These are phyloP conservation scores for Pinctada fucata DNA, from an alignment of 2,888 invertebrate species.

Conservation along the genomic window DNA sequence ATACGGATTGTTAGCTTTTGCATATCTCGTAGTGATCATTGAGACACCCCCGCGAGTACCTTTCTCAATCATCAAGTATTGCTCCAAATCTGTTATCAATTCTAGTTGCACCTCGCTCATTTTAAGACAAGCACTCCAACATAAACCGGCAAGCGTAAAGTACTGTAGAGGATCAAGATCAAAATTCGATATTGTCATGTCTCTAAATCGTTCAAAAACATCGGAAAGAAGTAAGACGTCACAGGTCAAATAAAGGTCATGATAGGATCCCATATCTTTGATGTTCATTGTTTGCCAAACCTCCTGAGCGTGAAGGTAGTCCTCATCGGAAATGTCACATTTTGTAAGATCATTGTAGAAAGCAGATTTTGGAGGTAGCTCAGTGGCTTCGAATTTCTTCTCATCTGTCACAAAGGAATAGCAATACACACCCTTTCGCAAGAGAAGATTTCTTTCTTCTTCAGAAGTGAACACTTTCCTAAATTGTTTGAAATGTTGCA, in stretches of 20 bases:
- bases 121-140: conserved; percentile 27
- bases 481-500: conserved; percentile 13
- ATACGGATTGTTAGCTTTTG: neutral
- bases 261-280: conserved; percentile 11
- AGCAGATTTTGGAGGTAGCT: conserved; percentile 25
- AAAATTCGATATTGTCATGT: neutral
- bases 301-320: conserved; percentile 51
- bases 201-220: conserved; percentile 61
- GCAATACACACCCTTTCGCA: conserved; percentile 41
- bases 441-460: neutral
- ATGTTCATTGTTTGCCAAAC: conserved; percentile 43
- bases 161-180: conserved; percentile 27
- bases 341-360: conserved; percentile 7
- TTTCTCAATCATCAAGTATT: too few relatives aligned
- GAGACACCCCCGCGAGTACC: too few relatives aligned
- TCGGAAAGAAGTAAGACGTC: conserved; percentile 67
- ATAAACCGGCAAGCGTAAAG: conserved; percentile 13
- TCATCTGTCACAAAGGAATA: conserved; percentile 39
- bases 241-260: conserved; percentile 55
- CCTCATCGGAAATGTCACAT: conserved; percentile 26
- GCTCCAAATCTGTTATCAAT: too few relatives aligned
- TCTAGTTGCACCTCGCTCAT: conserved; percentile 33
- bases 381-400: conserved; percentile 32
- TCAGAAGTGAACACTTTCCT: neutral
- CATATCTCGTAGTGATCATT: neutral